Base-by-base conservation (phyloP, 2,888 invertebrate genomes). In the Lasiommata megera region DNA sequence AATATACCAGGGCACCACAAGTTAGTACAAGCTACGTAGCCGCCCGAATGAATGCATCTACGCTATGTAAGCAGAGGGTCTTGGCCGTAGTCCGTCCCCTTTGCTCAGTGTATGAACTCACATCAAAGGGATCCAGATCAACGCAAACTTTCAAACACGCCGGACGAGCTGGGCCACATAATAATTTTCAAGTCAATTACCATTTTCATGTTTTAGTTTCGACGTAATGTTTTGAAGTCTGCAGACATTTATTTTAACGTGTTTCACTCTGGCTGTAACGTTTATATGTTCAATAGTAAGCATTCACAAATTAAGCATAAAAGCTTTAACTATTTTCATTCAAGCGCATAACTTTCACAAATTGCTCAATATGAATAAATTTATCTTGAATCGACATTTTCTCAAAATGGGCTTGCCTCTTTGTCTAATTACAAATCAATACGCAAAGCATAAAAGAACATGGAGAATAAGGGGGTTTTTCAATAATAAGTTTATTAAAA, bases 51-150 rank as follows among this genome's bases (percentile, higher is more conserved):
- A 75, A 64, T 83, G 76, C 80, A 80, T 72, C 76, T 69, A 70
- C 74, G 76, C 74, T 76, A 75, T 75, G 75, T 73, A 74, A 75
- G 79, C 79, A 80, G 80, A 80, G 82, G 79, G 76, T 73, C 72
- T 71, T 70, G 74, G 75, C 77, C 73, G 77, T 78, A 76, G 76
- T 68, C 74, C 71, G 65, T 73, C 76, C 76, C 76, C 73, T 73
- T 73, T 70, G 70, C 73, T 67, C 62, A 68, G 70, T 71, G 76
- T 75, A 75, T 78, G 72, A 70, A 67, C 74, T 77, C 74, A 85
- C 85, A 83, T 88, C 86, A 87, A 87, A 87, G 85, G 72, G 73
- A 74, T 70, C 67, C 72, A 73, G 78, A 82, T 81, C 77, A 79
- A 81, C 78, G 79, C 74, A 74, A 79, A 79, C 79, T 79, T 74